Percentiles rank a stretch among this genome's conserved stretches.
Evolutionary conservation across 1,140 invertebrate genomes (phyloP).

Genomic region (Dendrolimus punctatus): DNA sequence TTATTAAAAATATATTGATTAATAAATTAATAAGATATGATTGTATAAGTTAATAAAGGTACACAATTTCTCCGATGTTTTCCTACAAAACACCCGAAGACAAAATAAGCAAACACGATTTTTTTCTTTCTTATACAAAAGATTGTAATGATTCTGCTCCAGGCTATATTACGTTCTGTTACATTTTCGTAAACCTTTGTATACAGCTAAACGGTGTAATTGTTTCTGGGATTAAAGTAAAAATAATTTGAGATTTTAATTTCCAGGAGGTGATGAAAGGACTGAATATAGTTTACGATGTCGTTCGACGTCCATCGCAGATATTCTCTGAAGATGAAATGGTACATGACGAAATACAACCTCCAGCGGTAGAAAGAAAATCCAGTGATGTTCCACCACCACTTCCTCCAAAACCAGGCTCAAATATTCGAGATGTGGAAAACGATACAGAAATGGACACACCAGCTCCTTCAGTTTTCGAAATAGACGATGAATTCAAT

Average conservation of each 20-base stretch:
- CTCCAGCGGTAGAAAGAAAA: constrained; percentile 39
- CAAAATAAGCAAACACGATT: constrained; percentile 28
- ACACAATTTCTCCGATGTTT: too few species aligned
- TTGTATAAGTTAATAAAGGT: too few species aligned
- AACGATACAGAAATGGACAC: constrained; percentile 75
- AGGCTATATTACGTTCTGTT: constrained; percentile 20
- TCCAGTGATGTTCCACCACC: constrained; percentile 53
- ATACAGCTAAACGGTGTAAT: constrained; percentile 10
- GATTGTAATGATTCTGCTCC: constrained; percentile 41
- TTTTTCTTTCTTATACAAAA: constrained; percentile 28
- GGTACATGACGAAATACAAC: constrained; percentile 18
- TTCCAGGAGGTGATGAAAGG: constrained; percentile 86
- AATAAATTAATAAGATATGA: too few species aligned
- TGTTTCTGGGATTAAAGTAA: constrained; percentile 12
- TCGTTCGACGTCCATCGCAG: constrained; percentile 82
- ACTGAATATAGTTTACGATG: constrained; percentile 83
- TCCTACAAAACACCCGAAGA: constrained; percentile 26
- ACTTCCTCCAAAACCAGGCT: constrained; percentile 51
- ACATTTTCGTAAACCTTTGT: constrained; percentile 19
- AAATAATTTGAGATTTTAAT: constrained; percentile 22
- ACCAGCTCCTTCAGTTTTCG: constrained; percentile 79
- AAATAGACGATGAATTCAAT: constrained; percentile 95
- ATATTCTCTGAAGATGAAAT: constrained; percentile 73
- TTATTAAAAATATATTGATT: too few species aligned
- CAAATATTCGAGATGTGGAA: constrained; percentile 28